phyloP scores from a whole-genome alignment of 2,113 vertebrate species.

The Danio rerio region DNA sequence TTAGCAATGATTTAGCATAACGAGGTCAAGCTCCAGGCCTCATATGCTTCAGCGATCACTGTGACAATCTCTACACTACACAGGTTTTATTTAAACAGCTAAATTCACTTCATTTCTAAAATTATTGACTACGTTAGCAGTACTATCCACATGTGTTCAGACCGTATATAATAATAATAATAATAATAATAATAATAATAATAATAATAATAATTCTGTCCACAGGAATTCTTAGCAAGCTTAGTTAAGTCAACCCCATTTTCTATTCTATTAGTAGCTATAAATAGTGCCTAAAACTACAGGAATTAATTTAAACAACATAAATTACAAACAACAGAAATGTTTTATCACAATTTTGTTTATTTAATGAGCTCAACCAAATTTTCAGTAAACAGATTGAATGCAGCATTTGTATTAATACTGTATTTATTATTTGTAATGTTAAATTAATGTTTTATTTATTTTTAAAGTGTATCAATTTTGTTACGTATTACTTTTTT shows the following conservation, averaged over 20 bases:
- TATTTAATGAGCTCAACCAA: too few relatives aligned
- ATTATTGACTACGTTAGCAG: neutral
- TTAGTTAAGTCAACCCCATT: neutral
- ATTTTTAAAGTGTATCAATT: too few relatives aligned
- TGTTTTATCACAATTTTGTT: neutral
- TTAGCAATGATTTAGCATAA: conserved; percentile 33
- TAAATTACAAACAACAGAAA: neutral
- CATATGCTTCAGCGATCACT: neutral
- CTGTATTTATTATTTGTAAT: too few relatives aligned
- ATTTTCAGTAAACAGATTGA: too few relatives aligned
- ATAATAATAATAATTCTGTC: too few relatives aligned
- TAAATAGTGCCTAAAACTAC: neutral
- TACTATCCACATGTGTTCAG: neutral
- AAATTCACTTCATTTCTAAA: neutral
- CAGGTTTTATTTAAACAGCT: neutral
- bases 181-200: neutral
- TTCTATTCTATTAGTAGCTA: neutral
- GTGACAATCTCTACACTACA: neutral
- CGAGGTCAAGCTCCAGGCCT: conserved; percentile 11
- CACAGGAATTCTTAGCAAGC: too few relatives aligned
- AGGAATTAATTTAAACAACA: neutral
- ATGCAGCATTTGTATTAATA: too few relatives aligned
- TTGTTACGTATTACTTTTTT: too few relatives aligned
- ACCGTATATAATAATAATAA: neutral
- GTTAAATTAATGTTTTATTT: too few relatives aligned